Evolutionary conservation across 2,797 vertebrate species (phyloP).

Genomic region (Benthosema pterotum): DNA sequence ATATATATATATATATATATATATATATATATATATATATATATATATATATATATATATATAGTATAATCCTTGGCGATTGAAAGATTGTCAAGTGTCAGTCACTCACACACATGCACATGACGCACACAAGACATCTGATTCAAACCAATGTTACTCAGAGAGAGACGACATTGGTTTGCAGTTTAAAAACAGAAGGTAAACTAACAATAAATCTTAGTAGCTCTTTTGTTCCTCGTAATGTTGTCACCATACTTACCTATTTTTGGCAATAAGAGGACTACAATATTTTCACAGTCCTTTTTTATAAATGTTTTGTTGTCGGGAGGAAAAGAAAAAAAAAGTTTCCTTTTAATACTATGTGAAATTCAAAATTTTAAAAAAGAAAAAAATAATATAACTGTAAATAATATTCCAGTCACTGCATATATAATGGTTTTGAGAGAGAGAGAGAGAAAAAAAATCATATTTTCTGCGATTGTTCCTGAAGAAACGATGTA

Average conservation of each 20-base stretch:
- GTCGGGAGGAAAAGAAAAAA: slow-evolving; percentile 83
- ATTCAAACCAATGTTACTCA: slow-evolving; percentile 50
- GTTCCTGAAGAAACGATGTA: slow-evolving; percentile 57
- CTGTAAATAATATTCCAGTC: slow-evolving; percentile 90
- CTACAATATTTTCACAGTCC: slow-evolving; percentile 82
- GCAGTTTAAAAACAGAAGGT: slow-evolving; percentile 68
- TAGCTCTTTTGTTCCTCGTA: slow-evolving; percentile 76
- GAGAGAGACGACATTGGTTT: slow-evolving; percentile 52
- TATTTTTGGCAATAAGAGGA: slow-evolving; percentile 95
- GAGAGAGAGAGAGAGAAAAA: slow-evolving; percentile 63
- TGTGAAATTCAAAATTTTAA: slow-evolving; percentile 81
- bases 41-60: no score
- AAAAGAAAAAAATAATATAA: slow-evolving; percentile 66
- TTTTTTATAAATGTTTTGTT: slow-evolving; percentile 90
- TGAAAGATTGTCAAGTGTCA: slow-evolving; percentile 43
- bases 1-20: no score
- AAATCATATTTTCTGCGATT: slow-evolving; percentile 89
- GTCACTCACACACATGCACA: slow-evolving; percentile 49
- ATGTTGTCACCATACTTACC: slow-evolving; percentile 85
- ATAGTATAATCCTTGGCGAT: slow-evolving; percentile 72
- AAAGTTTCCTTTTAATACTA: slow-evolving; percentile 74
- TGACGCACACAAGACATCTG: slow-evolving; percentile 70
- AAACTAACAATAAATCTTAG: slow-evolving; percentile 64
- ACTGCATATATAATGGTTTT: slow-evolving; percentile 84
- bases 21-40: no score